phyloP scores from a whole-genome alignment of 2,888 invertebrate species.

The Didymodactylos carnosus region DNA sequence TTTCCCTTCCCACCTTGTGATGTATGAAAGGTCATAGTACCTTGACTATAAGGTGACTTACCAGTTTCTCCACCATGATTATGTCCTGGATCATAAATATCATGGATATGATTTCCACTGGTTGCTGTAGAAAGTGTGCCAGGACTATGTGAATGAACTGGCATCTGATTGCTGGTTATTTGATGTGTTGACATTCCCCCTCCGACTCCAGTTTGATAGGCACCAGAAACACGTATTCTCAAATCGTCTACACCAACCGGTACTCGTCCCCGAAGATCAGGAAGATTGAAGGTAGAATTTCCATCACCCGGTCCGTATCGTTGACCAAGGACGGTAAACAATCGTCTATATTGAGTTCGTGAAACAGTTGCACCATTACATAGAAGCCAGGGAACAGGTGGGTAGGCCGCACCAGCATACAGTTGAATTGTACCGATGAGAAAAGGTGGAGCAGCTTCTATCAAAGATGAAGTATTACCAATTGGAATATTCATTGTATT shows the following conservation, averaged over 20 bases:
- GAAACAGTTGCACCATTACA: neutral
- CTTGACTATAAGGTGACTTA: too few relatives aligned
- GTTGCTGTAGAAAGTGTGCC: neutral
- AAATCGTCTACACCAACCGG: neutral
- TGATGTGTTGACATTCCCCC: neutral
- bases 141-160: neutral
- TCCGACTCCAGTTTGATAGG: neutral
- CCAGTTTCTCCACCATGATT: neutral
- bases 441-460: too few relatives aligned
- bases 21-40: too few relatives aligned
- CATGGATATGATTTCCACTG: neutral
- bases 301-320: neutral
- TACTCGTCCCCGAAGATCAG: neutral
- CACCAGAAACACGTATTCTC: neutral
- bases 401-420: neutral
- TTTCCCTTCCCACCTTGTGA: too few relatives aligned
- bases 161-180: neutral
- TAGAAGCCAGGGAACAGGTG: neutral
- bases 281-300: neutral
- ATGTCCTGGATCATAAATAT: neutral
- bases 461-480: too few relatives aligned
- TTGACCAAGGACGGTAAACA: neutral
- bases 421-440: neutral
- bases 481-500: too few relatives aligned
- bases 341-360: neutral